Evolutionary conservation across 2,113 vertebrate species (phyloP), one percentile per base, ranked within the genome.

Genomic region (Xiphophorus couchianus): DNA sequence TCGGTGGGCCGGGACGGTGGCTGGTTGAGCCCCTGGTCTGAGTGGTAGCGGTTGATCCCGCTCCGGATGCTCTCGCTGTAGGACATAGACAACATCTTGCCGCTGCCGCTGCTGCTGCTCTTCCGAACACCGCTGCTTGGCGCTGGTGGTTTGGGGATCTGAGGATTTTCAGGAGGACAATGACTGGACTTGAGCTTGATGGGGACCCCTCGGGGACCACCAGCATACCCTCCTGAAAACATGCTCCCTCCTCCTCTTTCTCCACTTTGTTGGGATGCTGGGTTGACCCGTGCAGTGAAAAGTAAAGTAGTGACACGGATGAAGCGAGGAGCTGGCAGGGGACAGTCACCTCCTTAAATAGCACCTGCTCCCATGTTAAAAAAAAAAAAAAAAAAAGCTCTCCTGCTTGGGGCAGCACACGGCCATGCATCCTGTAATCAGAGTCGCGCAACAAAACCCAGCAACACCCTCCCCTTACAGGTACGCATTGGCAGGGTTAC

Each of bases 1-100:
- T 96, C 96, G 0, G 94, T 92, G 17, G 93, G 94, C 81, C 95
- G 77, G 61, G 81, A n/a, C 1, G 86, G 96, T 14, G 96, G 91
- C 62, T 95, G 94, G 69, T 95, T 96, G 80, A 97, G 95, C 84
- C 96, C 96, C 95, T 97, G 96, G 69, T 99, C 98, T 0, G 96
- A 97, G 86, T 96, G 96, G 89, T 95, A 98, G 92, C 97, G 93
- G 95, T 95, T 96, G 85, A 96, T 96, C 69, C 97, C 96, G 64
- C 97, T 98, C 85, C 96, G 94, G 90, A 99, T 96, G 93, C 97
- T 95, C 90, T 98, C 97, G 78, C 97, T 99, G 95, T 97, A 99
- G 0, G 97, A 94, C 97, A 99, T 97, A 91, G 98, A 97, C 94
- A 99, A 87, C 98, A 99, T 99, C 95, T 92, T 94, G 89, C 95